A percentile compares a stretch with the other conserved stretches of the same genome.
Conservation (phyloP, 2,888 invertebrate genomes). For the Lochmaea crataegi region DNA sequence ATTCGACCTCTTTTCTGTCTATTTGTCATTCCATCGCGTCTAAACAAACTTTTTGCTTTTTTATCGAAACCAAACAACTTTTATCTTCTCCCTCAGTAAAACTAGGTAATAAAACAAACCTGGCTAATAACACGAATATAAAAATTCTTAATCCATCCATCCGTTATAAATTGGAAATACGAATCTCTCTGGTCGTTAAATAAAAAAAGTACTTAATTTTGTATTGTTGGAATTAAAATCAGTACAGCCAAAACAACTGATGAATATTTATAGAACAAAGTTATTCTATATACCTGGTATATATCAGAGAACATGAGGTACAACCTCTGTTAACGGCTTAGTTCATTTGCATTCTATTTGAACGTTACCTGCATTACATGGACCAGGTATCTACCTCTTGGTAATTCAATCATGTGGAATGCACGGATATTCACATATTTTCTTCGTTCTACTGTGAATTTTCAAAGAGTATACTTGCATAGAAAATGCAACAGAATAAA, state of each 20-base stretch:
- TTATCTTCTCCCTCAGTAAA: no score
- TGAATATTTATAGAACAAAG: slow-evolving; percentile 1
- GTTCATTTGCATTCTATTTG: slow-evolving; percentile 35
- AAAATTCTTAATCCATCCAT: background rate
- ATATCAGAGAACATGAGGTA: slow-evolving; percentile 2
- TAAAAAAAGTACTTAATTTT: background rate
- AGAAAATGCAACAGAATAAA: background rate
- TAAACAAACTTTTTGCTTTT: no score
- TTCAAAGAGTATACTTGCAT: background rate
- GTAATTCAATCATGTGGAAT: slow-evolving; percentile 30
- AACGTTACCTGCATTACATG: slow-evolving; percentile 32
- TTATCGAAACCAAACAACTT: no score
- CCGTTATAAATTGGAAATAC: background rate
- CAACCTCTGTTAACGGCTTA: slow-evolving; percentile 21
- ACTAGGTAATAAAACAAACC: no score
- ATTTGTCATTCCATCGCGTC: no score
- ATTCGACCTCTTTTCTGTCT: no score
- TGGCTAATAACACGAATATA: background rate
- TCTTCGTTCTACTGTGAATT: slow-evolving; percentile 23
- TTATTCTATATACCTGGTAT: slow-evolving; percentile 4
- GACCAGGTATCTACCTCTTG: slow-evolving; percentile 28
- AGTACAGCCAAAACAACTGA: background rate
- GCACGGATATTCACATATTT: slow-evolving; percentile 21
- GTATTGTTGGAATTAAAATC: background rate
- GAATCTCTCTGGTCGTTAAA: background rate